A percentile compares a stretch with the other conserved stretches of the same genome.
Evolutionary conservation across 2,888 invertebrate genomes (phyloP).

Genomic region (Drosophila nr. perissopoda): DNA sequence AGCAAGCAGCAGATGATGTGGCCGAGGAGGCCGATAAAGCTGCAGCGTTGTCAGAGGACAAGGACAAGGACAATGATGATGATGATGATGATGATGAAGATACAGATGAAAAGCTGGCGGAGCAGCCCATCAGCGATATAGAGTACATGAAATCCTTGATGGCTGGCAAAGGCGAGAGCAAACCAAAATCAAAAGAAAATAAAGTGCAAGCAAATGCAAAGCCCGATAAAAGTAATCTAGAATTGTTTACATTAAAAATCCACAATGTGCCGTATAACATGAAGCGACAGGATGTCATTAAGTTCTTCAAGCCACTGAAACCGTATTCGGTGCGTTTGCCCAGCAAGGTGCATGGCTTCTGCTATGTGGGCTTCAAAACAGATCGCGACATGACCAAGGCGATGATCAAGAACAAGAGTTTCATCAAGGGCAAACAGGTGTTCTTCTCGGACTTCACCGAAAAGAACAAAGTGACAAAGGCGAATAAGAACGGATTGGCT

Average conservation of each 20-base stretch:
- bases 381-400: slow-evolving; percentile 93
- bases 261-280: slow-evolving; percentile 91
- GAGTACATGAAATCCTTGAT: slow-evolving; percentile 91
- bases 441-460: slow-evolving; percentile 86
- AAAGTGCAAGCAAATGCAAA: slow-evolving; percentile 82
- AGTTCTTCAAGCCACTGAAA: slow-evolving; percentile 93
- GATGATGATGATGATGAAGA: slow-evolving; percentile 67
- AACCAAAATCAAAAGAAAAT: not conserved
- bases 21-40: slow-evolving; percentile 62
- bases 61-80: slow-evolving; percentile 80
- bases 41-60: slow-evolving; percentile 76
- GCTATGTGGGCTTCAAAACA: slow-evolving; percentile 95
- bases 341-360: slow-evolving; percentile 91
- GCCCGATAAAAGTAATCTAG: slow-evolving; percentile 74
- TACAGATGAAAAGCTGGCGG: slow-evolving; percentile 87
- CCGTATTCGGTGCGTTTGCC: slow-evolving; percentile 93
- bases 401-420: slow-evolving; percentile 93
- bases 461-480: slow-evolving; percentile 84
- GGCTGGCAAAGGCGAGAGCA: slow-evolving; percentile 79
- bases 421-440: slow-evolving; percentile 90
- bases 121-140: slow-evolving; percentile 91
- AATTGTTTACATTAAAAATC: slow-evolving; percentile 89
- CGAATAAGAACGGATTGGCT: slow-evolving; percentile 51
- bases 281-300: slow-evolving; percentile 93
- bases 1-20: slow-evolving; percentile 83